Conservation (phyloP, 2,113 vertebrate genomes). For the Pterocles gutturalis region DNA sequence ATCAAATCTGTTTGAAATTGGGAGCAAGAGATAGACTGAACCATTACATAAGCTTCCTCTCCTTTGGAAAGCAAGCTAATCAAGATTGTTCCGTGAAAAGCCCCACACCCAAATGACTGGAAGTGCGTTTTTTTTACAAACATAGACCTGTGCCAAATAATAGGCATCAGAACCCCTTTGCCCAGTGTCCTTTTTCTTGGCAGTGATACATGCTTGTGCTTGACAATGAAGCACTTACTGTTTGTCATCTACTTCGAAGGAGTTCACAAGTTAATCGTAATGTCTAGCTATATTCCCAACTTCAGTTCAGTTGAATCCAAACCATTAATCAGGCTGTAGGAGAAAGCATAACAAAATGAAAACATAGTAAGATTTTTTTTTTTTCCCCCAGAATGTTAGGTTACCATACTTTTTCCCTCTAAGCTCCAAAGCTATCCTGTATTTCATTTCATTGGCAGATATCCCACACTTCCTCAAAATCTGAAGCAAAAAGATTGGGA, state of each 20-base stretch:
- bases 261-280: neutral
- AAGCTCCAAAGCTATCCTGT: neutral
- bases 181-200: slow-evolving; percentile 5
- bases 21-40: neutral
- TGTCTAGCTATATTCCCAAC: neutral
- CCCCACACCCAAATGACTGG: neutral
- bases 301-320: neutral
- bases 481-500: neutral
- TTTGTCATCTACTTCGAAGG: neutral
- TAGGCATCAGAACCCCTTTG: neutral
- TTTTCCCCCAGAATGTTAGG: neutral
- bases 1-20: slow-evolving; percentile 3
- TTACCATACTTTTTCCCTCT: neutral
- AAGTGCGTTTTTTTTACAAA: slow-evolving; percentile 23
- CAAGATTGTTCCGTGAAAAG: neutral
- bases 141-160: neutral
- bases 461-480: neutral
- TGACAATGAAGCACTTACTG: neutral
- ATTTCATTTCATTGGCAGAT: neutral
- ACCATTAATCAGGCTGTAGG: neutral
- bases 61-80: slow-evolving; percentile 27
- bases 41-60: slow-evolving; percentile 26
- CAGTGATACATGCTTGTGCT: neutral
- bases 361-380: neutral
- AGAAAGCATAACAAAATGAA: neutral